A percentile compares a stretch with the other conserved stretches of the same genome.
Conservation (phyloP, 2,113 vertebrate genomes). For the Dromas ardeola region DNA sequence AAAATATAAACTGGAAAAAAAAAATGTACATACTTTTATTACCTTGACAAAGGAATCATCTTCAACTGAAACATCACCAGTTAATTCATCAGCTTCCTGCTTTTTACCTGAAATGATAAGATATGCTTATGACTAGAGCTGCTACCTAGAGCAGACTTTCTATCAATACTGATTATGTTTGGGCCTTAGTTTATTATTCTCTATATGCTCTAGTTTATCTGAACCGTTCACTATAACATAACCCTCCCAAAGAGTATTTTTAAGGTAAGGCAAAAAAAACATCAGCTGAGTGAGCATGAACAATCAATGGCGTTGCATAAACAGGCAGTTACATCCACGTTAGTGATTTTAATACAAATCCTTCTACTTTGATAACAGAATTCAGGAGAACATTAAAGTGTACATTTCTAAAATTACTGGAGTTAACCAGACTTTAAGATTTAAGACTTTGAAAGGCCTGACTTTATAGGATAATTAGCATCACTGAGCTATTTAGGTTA, state of each 20-base stretch:
- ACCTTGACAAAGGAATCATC: slow-evolving; percentile 91
- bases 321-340: neutral
- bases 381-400: neutral
- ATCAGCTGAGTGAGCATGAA: neutral
- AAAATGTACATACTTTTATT: slow-evolving; percentile 52
- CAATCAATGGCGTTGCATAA: neutral
- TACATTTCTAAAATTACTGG: neutral
- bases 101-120: slow-evolving; percentile 83
- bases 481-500: neutral
- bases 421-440: neutral
- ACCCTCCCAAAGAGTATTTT: neutral
- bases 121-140: slow-evolving; percentile 3
- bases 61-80: slow-evolving; percentile 84
- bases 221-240: neutral
- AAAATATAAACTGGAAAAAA: neutral
- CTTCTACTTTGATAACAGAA: neutral
- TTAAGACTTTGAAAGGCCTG: neutral
- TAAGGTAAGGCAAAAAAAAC: neutral
- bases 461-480: neutral
- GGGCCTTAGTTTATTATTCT: neutral
- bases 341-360: neutral
- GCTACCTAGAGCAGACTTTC: neutral
- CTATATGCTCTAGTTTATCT: neutral
- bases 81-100: slow-evolving; percentile 84
- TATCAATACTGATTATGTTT: neutral